A percentile compares a stretch with the other conserved stretches of the same genome.
Evolutionary conservation across 2,113 vertebrate species (phyloP).

Genomic region (Poeciliopsis retropinna): DNA sequence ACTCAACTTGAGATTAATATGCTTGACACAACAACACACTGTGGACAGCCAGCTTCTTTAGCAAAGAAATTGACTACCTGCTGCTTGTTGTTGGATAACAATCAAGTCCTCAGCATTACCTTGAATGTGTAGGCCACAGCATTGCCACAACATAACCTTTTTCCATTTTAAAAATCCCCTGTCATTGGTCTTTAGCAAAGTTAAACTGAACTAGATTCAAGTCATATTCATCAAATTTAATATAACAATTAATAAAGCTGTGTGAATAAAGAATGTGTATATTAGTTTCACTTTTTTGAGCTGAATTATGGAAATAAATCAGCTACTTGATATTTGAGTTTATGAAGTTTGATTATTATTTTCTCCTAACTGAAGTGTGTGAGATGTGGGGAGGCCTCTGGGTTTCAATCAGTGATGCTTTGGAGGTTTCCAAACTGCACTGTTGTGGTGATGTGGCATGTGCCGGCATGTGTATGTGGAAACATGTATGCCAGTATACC

Average conservation of each 20-base stretch:
- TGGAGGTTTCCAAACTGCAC: slow-evolving; percentile 31
- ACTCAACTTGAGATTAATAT: background rate
- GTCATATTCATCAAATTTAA: background rate
- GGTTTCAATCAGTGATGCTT: background rate
- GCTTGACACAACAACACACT: background rate
- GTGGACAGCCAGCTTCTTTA: background rate
- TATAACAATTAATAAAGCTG: background rate
- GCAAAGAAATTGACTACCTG: background rate
- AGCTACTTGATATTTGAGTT: background rate
- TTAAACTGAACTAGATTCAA: background rate
- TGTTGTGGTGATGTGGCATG: slow-evolving; percentile 15
- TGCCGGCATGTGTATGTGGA: slow-evolving; percentile 19
- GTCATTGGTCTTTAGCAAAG: background rate
- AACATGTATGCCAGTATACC: slow-evolving; percentile 45
- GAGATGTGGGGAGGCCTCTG: background rate
- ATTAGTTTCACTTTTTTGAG: background rate
- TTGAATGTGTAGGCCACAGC: background rate
- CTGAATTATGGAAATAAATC: background rate
- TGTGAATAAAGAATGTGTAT: background rate
- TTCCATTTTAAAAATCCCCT: background rate
- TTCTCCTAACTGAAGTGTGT: background rate
- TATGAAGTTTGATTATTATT: background rate
- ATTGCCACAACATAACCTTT: background rate
- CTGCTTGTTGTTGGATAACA: background rate
- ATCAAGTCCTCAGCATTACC: background rate